Conservation (phyloP, 2,888 invertebrate species). For the Heliothis peltigera region DNA sequence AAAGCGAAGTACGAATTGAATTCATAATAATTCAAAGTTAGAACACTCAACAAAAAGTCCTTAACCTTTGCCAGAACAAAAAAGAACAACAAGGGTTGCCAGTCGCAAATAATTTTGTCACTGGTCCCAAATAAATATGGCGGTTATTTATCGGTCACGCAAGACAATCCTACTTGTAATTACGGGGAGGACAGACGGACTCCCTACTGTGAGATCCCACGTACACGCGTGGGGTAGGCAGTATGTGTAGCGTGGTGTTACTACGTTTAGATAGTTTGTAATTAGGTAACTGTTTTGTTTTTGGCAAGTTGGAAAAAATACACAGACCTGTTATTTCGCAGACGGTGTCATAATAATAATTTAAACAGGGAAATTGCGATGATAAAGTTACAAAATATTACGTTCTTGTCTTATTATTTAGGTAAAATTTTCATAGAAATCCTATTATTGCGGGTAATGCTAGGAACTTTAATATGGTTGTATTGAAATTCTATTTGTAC, state of each 20-base stretch:
- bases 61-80: conserved; percentile 14
- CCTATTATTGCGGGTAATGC: too few relatives aligned
- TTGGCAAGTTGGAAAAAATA: background rate
- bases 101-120: conserved; percentile 71
- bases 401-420: too few relatives aligned
- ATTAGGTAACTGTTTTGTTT: conserved; percentile 21
- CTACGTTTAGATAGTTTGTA: conserved; percentile 27
- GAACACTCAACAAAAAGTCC: background rate
- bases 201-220: conserved; percentile 64
- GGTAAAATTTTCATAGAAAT: too few relatives aligned
- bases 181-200: conserved; percentile 75
- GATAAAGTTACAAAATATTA: too few relatives aligned
- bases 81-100: conserved; percentile 28
- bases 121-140: conserved; percentile 70
- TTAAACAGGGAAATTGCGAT: too few relatives aligned
- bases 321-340: background rate
- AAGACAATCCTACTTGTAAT: conserved; percentile 78
- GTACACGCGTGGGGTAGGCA: conserved; percentile 38
- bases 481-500: too few relatives aligned
- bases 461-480: too few relatives aligned
- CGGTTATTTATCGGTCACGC: conserved; percentile 73
- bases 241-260: conserved; percentile 24
- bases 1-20: background rate
- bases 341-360: too few relatives aligned
- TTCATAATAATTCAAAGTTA: background rate